phyloP scores from a whole-genome alignment of 2,113 vertebrate species.

The Dryoscopus gambensis region DNA sequence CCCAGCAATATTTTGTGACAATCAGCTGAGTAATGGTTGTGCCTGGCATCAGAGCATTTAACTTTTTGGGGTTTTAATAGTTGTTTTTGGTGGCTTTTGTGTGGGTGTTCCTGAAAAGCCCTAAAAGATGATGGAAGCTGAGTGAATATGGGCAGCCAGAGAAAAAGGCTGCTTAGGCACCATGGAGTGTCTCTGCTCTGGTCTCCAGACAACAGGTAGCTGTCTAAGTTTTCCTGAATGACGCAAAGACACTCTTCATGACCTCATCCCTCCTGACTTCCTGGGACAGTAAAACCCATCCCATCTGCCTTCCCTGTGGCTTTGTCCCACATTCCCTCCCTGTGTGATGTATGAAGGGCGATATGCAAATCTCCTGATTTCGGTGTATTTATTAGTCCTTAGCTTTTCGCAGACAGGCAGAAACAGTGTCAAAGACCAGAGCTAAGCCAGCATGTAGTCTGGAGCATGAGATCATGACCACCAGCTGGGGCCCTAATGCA shows the following conservation, averaged over 20 bases:
- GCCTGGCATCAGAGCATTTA: background rate
- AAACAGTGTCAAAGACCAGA: background rate
- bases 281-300: background rate
- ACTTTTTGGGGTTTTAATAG: background rate
- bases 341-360: accelerated
- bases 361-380: background rate
- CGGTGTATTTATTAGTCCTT: background rate
- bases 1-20: background rate
- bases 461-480: background rate
- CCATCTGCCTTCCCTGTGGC: background rate
- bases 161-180: background rate
- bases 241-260: background rate
- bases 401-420: background rate
- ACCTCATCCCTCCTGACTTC: background rate
- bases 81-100: background rate
- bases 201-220: background rate
- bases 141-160: background rate
- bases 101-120: background rate
- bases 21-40: background rate
- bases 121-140: background rate
- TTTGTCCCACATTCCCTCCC: background rate
- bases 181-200: background rate
- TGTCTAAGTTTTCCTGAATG: background rate
- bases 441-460: background rate
- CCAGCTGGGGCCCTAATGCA: background rate